phyloP scores from a whole-genome alignment of 2,888 invertebrate genomes.

The Monochamus alternatus region DNA sequence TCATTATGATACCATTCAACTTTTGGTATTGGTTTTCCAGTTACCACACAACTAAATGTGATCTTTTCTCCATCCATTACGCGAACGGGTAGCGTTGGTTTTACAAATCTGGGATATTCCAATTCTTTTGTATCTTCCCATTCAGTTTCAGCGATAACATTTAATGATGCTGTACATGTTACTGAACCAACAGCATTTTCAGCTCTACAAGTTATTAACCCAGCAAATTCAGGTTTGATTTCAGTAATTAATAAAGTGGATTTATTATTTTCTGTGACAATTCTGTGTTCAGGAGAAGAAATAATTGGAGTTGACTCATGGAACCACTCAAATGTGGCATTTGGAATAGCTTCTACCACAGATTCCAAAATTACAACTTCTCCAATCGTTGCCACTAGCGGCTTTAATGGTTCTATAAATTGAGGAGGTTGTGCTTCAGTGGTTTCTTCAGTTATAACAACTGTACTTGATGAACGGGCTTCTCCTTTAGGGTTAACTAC shows the following conservation, averaged over 20 bases:
- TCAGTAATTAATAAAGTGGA: constrained; percentile 86
- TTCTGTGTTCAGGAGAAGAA: constrained; percentile 80
- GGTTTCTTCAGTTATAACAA: constrained; percentile 80
- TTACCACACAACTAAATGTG: constrained; percentile 80
- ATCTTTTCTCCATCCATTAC: constrained; percentile 94
- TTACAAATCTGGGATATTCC: constrained; percentile 84
- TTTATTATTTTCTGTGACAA: constrained; percentile 83
- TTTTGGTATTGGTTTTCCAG: constrained; percentile 85
- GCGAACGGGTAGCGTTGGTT: constrained; percentile 80
- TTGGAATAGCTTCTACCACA: constrained; percentile 83
- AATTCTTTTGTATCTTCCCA: constrained; percentile 77
- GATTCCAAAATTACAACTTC: constrained; percentile 87
- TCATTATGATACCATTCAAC: constrained; percentile 87
- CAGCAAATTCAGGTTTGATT: constrained; percentile 79
- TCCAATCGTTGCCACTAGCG: constrained; percentile 80
- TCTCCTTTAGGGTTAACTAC: constrained; percentile 86
- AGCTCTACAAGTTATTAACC: constrained; percentile 89
- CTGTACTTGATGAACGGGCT: constrained; percentile 86
- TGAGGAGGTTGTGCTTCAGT: constrained; percentile 78
- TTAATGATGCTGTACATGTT: constrained; percentile 85
- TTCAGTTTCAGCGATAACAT: constrained; percentile 74
- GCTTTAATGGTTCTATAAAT: constrained; percentile 82
- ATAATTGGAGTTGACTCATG: constrained; percentile 82
- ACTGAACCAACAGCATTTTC: constrained; percentile 93
- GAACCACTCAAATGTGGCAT: constrained; percentile 92